Percentiles rank a stretch among this genome's conserved stretches.
Evolutionary conservation across 1,140 invertebrate species (phyloP).

Genomic region (Lerema accius): DNA sequence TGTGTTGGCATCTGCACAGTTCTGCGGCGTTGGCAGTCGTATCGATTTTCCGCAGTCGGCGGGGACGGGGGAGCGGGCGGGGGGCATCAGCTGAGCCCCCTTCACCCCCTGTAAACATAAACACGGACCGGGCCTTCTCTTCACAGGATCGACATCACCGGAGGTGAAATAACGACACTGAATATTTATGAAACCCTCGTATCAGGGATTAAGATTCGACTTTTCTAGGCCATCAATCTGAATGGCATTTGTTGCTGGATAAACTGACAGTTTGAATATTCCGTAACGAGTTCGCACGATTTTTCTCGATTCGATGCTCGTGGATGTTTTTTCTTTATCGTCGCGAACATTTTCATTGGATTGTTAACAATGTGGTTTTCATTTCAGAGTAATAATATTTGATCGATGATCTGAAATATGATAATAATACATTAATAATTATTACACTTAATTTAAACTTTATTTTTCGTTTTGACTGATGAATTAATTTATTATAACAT

Average conservation of each 20-base stretch:
- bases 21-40: conserved; percentile 67
- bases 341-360: conserved; percentile 7
- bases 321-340: conserved; percentile 26
- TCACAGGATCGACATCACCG: conserved; percentile 70
- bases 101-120: conserved; percentile 75
- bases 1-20: conserved; percentile 57
- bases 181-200: conserved; percentile 77
- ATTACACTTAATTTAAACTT: no score
- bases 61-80: conserved; percentile 35
- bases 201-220: conserved; percentile 72
- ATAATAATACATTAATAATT: no score
- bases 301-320: conserved; percentile 18
- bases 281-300: conserved; percentile 22
- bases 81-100: conserved; percentile 64
- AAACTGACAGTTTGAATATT: conserved; percentile 32
- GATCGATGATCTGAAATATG: not conserved
- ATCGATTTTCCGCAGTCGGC: conserved; percentile 74
- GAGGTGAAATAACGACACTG: conserved; percentile 78
- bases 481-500: no score
- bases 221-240: conserved; percentile 72
- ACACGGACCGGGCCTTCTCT: conserved; percentile 63
- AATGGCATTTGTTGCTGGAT: conserved; percentile 49
- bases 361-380: not conserved
- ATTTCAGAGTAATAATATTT: no score
- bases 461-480: no score